Evolutionary conservation across 2,797 vertebrate species (phyloP), one percentile per base, ranked within the genome.

Genomic region (Leuciscus waleckii): DNA sequence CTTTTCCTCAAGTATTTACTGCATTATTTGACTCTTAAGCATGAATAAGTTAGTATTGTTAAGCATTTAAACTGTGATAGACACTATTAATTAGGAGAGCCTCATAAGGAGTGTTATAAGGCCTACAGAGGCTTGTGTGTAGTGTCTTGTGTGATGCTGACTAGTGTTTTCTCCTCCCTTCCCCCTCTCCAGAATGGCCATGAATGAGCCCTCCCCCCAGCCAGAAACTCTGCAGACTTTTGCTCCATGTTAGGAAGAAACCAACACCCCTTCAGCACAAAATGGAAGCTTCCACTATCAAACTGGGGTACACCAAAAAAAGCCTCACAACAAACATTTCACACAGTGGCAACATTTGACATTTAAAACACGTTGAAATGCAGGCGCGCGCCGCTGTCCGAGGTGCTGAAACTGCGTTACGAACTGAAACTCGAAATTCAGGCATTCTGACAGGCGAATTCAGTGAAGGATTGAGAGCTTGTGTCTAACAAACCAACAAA

Each of bases 241-340:
- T 94, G 93, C 96, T 97, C 96, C 96, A 96, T 97, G 96, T 96
- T 95, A 90, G 92, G 92, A 92, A 93, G 92, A 90, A 94, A 94
- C 92, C 95, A 92, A 94, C 95, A 96, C 97, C 95, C 96, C 93
- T 93, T 95, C 93, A 91, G 92, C 94, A 96, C 97, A 97, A 98
- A 98, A 99, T 99, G 97, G 98, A 98, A 97, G 97, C 97, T 97
- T 98, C 98, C 98, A 97, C 96, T 96, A 96, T 94, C 93, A 95
- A 96, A 96, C 85, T 94, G 95, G 94, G 91, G 93, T 91, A 92
- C 89, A 86, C 87, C 91, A 92, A 79, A 49, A 49, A 92, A 93
- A 92, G 92, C 86, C 90, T 79, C 65, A 87, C 82, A 90, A 90
- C 79, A 93, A 90, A 91, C 46, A 85, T 49, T 77, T 39, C 35